Evolutionary conservation across 2,113 vertebrate genomes (phyloP).

Genomic region (Bubo bubo): DNA sequence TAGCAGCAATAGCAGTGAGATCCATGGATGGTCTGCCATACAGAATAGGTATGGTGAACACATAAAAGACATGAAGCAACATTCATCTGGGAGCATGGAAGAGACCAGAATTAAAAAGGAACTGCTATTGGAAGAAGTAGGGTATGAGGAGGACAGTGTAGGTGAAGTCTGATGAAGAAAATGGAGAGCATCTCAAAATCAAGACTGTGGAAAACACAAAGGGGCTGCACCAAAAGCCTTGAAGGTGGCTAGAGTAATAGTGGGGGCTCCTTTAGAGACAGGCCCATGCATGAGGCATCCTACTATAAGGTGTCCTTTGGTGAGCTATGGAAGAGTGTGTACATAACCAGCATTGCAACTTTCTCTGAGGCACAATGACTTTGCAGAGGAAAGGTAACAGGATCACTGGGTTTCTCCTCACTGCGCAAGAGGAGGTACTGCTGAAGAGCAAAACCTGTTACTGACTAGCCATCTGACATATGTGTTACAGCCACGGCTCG

Average conservation of each 20-base stretch:
- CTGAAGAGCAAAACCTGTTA: background rate
- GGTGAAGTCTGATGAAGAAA: background rate
- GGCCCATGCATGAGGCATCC: fast-evolving
- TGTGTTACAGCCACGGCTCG: background rate
- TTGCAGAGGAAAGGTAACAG: background rate
- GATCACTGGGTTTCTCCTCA: background rate
- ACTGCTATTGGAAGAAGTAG: background rate
- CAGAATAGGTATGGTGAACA: background rate
- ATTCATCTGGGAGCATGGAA: background rate
- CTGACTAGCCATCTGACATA: fast-evolving
- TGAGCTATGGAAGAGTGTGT: background rate
- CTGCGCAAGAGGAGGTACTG: background rate
- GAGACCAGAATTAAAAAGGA: background rate
- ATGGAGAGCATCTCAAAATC: background rate
- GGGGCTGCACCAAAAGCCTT: background rate
- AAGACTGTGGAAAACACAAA: background rate
- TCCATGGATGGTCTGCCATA: background rate
- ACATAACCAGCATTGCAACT: background rate
- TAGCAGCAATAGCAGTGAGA: background rate
- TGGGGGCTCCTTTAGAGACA: background rate
- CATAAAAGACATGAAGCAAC: background rate
- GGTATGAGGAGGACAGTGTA: background rate
- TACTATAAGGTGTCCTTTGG: background rate
- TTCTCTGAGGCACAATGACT: background rate
- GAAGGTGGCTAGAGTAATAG: background rate